Conservation (phyloP, 2,113 vertebrate species). For the Corythaeola cristata region DNA sequence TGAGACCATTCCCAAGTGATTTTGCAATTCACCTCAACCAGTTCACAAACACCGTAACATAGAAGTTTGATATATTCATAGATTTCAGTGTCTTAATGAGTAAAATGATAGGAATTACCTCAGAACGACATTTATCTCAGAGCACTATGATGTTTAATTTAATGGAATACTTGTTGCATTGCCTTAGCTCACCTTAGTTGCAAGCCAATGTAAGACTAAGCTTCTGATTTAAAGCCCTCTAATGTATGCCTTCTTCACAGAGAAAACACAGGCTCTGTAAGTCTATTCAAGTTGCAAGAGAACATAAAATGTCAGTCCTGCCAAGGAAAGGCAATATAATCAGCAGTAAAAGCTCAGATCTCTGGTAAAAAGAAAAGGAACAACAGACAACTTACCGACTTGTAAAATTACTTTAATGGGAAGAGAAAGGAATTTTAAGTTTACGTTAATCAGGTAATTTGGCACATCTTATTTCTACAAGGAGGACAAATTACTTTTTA, state of each 20-base stretch:
- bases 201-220: background rate
- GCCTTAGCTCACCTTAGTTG: background rate
- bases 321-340: background rate
- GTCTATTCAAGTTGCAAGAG: background rate
- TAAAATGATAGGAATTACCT: background rate
- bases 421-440: background rate
- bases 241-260: background rate
- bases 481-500: background rate
- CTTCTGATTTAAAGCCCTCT: slow-evolving; percentile 2
- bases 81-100: background rate
- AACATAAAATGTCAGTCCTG: background rate
- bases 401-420: background rate
- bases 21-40: background rate
- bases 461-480: background rate
- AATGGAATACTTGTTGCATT: background rate
- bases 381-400: background rate
- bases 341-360: background rate
- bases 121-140: background rate
- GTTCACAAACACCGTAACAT: background rate
- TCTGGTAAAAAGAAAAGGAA: background rate
- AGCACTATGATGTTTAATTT: background rate
- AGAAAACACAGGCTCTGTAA: background rate
- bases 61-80: background rate
- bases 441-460: background rate
- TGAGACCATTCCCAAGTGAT: background rate